Base-by-base conservation (phyloP, 2,113 vertebrate species). In the Albula glossodonta region DNA sequence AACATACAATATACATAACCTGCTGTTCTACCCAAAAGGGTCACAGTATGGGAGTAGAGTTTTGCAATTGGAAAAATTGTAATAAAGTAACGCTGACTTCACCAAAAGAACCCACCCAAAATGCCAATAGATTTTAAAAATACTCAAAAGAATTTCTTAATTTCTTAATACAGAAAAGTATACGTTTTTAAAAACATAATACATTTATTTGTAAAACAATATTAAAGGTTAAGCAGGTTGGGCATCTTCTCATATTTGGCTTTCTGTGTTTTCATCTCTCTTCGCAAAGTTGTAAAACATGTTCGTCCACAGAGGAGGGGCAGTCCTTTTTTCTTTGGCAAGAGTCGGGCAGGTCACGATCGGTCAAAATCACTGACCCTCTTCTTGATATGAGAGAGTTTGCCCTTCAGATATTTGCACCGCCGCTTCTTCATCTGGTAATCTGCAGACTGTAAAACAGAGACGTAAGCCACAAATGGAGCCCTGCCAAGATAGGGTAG, bases 341-440 rank as follows among this genome's bases (percentile, higher is more conserved):
- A 41, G 13, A 25, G 51, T 31, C 25, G 52, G 13, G 86, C 88
- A 66, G 22, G 49, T 78, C 89, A 87, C 83, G 93, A 66, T 66
- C 60, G 17, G 80, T 97, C 96, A 17, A 93, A 98, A 60, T 98
- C 94, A 48, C 93, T 93, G 77, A 98, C 97, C 97, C 94, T 96
- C 90, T 92, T 94, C 93, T 98, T 98, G 93, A 98, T 96, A 89
- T 98, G 97, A 25, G 92, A 96, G 50, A 98, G 93, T 90, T 97
- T 98, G 83, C 90, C 91, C 93, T 97, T 98, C 86, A 98, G 93
- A 48, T 95, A 93, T 90, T 97, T 98, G 90, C 96, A 96, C 63
- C 94, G 89, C 87, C 92, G 94, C 92, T 95, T 97, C 92, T 96
- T 97, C 88, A 90, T 90, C 92, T 93, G 94, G 60, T 97, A 98